phyloP scores from a whole-genome alignment of 1,140 invertebrate genomes.

The Pentalonia nigronervosa region DNA sequence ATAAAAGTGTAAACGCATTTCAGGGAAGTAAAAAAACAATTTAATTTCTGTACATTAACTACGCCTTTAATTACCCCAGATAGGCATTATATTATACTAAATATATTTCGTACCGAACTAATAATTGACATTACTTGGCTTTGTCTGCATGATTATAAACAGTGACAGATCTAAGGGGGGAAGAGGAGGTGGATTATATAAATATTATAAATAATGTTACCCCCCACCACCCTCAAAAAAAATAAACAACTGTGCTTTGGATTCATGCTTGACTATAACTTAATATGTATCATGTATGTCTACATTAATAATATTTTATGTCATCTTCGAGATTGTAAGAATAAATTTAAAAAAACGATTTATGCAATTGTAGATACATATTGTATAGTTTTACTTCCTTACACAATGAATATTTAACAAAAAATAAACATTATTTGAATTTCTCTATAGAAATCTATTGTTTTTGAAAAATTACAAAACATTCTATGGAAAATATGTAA shows the following conservation, averaged over 20 bases:
- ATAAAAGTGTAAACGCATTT: too few species aligned
- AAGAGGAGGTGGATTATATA: too few species aligned
- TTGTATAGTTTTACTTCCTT: background rate
- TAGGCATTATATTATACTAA: background rate
- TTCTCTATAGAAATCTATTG: background rate
- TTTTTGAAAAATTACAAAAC: background rate
- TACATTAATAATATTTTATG: background rate
- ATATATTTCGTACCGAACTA: background rate
- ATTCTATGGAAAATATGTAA: background rate
- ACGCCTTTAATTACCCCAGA: background rate
- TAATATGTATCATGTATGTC: background rate
- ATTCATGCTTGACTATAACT: too few species aligned
- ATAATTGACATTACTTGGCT: background rate
- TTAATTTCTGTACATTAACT: background rate
- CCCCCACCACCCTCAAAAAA: too few species aligned
- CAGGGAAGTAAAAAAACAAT: background rate
- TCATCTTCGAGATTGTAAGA: background rate
- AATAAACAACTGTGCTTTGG: too few species aligned
- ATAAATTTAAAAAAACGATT: background rate
- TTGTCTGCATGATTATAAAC: background rate
- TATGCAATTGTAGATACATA: background rate
- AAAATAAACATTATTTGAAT: background rate
- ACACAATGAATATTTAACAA: background rate
- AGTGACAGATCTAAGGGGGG: too few species aligned
- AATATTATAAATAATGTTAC: too few species aligned